Conservation (phyloP, 2,113 vertebrate species). For the Erythrocebus patas region DNA sequence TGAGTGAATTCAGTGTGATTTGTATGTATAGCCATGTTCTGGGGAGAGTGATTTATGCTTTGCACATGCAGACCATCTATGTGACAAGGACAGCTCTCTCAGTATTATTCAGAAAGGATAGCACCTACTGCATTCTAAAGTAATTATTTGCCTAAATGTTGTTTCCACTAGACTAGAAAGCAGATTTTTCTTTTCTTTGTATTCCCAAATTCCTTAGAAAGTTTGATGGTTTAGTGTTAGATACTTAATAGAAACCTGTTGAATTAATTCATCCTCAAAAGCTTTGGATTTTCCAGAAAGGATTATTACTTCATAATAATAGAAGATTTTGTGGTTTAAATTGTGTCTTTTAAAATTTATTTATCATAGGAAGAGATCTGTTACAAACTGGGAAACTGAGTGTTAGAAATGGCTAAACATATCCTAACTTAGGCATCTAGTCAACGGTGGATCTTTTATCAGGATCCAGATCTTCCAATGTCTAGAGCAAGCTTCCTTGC, state of each 20-base stretch:
- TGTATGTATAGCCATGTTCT: rapidly evolving
- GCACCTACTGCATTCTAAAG: background rate
- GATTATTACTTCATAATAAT: background rate
- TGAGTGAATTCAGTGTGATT: background rate
- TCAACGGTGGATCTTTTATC: too few relatives aligned
- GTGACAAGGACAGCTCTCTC: background rate
- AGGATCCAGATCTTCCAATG: background rate
- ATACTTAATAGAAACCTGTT: background rate
- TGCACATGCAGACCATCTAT: rapidly evolving
- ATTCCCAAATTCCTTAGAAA: background rate
- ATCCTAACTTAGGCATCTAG: background rate
- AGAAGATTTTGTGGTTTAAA: background rate
- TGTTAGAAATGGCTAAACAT: background rate
- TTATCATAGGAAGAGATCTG: background rate
- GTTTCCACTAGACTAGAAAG: background rate
- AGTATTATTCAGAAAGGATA: background rate
- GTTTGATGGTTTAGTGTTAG: rapidly evolving
- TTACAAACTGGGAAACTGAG: background rate
- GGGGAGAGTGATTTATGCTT: background rate
- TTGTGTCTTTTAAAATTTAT: background rate
- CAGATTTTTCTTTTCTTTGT: background rate
- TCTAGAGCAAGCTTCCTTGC: rapidly evolving
- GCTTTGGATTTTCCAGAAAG: background rate
- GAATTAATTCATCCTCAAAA: background rate
- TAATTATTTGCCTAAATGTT: background rate